phyloP scores from a whole-genome alignment of 1,140 invertebrate genomes.

The Atta cephalotes region DNA sequence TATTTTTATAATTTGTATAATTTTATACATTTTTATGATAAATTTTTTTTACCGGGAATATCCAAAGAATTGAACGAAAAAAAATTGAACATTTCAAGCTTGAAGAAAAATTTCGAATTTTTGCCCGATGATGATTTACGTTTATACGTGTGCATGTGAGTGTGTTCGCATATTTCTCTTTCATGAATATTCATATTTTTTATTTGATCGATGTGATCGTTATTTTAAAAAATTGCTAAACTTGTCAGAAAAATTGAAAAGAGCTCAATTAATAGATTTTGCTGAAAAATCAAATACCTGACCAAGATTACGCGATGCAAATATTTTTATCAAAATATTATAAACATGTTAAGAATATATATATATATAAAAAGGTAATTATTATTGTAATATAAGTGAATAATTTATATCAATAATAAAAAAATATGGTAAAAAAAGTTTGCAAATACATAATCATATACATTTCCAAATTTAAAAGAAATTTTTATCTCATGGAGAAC shows the following conservation, averaged over 20 bases:
- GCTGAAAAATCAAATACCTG: background rate
- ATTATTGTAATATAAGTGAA: slow-evolving; percentile 13
- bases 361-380: background rate
- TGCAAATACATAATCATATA: background rate
- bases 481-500: background rate
- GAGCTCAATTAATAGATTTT: slow-evolving; percentile 26
- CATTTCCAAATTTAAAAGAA: slow-evolving; percentile 1
- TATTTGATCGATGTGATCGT: background rate
- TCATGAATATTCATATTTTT: background rate
- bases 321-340: slow-evolving; percentile 8
- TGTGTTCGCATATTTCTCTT: background rate
- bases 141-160: background rate
- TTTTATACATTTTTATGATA: too few species aligned
- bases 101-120: background rate
- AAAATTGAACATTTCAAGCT: background rate
- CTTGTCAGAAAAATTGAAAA: background rate
- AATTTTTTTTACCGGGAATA: too few species aligned
- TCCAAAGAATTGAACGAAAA: background rate
- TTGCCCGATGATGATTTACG: background rate
- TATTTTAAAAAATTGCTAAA: background rate
- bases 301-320: background rate
- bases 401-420: background rate
- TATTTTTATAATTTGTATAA: too few species aligned
- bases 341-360: slow-evolving; percentile 1
- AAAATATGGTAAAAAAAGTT: background rate